Percentiles rank a stretch among this genome's conserved stretches.
These are phyloP conservation scores for Drosophila tristis DNA, from an alignment of 1,140 invertebrate species.

Conservation along the genomic window DNA sequence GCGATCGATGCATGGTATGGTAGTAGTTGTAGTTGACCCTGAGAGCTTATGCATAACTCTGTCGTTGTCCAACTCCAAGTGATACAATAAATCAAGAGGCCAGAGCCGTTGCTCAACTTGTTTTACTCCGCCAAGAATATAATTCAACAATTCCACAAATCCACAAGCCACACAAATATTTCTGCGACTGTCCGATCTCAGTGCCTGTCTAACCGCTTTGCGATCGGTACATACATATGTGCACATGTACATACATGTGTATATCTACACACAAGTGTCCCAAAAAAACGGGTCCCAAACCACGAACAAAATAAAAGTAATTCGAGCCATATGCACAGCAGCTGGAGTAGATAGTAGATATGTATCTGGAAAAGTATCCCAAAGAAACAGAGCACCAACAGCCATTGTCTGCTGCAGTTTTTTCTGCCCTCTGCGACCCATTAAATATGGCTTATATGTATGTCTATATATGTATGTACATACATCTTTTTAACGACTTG, in stretches of 20 bases:
- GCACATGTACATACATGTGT: too few relatives aligned
- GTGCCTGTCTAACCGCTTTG: slow-evolving; percentile 60
- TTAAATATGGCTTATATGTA: slow-evolving; percentile 15
- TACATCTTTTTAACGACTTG: slow-evolving; percentile 63
- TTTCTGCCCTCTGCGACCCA: not conserved
- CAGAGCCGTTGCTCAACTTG: slow-evolving; percentile 58
- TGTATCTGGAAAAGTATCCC: slow-evolving; percentile 17
- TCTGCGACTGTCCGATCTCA: slow-evolving; percentile 45
- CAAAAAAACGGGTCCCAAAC: slow-evolving; percentile 59
- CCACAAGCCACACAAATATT: slow-evolving; percentile 24
- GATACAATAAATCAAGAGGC: slow-evolving; percentile 66
- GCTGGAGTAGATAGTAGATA: not conserved
- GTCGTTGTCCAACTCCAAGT: slow-evolving; percentile 48
- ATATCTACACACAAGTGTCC: slow-evolving; percentile 11
- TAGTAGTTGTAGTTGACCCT: slow-evolving; percentile 34
- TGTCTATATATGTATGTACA: not conserved
- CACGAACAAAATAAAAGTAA: slow-evolving; percentile 45
- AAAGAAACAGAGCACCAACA: slow-evolving; percentile 33
- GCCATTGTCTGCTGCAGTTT: slow-evolving; percentile 18
- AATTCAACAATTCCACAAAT: slow-evolving; percentile 25
- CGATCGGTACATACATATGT: slow-evolving; percentile 2
- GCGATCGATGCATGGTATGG: slow-evolving; percentile 1
- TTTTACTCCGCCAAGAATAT: slow-evolving; percentile 47
- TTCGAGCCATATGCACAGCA: slow-evolving; percentile 21
- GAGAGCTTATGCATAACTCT: slow-evolving; percentile 39